These are phyloP conservation scores for Illadopsis cleaveri DNA, from an alignment of 2,113 vertebrate species.

Conservation along the genomic window DNA sequence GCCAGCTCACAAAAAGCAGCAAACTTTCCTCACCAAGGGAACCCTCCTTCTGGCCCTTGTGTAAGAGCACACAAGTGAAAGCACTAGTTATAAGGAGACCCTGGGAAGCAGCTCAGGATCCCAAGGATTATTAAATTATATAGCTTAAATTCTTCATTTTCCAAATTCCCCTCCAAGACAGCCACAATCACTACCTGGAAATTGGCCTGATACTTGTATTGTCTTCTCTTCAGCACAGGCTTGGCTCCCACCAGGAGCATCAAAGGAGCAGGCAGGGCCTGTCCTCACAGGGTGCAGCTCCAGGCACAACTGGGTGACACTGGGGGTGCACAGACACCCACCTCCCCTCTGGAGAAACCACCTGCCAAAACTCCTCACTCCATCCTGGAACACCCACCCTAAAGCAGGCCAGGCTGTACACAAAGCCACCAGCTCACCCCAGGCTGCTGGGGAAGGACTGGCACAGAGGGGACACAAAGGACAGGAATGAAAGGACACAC, in stretches of 20 bases:
- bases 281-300: neutral
- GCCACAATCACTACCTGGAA: neutral
- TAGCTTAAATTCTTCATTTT: neutral
- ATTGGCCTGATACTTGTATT: neutral
- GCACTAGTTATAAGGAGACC: neutral
- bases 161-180: neutral
- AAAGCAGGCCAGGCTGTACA: accelerated
- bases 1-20: neutral
- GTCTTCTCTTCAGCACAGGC: neutral
- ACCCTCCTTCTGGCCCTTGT: too few species aligned
- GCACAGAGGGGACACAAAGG: too few species aligned
- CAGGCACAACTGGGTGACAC: accelerated
- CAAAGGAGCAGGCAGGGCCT: accelerated
- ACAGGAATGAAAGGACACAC: accelerated
- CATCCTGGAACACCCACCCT: neutral
- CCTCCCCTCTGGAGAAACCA: too few species aligned
- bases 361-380: neutral
- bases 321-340: neutral
- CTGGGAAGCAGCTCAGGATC: neutral
- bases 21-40: neutral
- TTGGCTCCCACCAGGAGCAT: neutral
- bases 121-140: neutral
- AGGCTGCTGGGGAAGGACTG: neutral
- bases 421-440: neutral
- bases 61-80: neutral